Evolutionary conservation across 2,113 vertebrate genomes (phyloP), one percentile per base, ranked within the genome.

Genomic region (Heterochromis multidens): DNA sequence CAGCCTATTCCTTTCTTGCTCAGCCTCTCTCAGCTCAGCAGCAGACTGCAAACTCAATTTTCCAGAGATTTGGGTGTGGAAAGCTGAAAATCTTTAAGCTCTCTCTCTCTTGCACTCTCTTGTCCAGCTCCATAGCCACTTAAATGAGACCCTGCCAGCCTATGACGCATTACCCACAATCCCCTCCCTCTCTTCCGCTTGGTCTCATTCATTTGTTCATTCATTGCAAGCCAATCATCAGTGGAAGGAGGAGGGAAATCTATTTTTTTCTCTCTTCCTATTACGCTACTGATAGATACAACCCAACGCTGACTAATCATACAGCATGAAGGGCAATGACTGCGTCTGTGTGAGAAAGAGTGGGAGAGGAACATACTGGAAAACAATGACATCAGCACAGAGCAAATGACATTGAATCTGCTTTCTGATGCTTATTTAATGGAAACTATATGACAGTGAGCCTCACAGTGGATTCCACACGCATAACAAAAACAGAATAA

Each of bases 331-430:
- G 67, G 54, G 13, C 76, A 72, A 10, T 31, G 80, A 43, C 19
- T 46, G 31, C 8, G 54, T 63, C 58, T 80, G 86, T 23, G 82
- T 59, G 65, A 3, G 25, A 0, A 54, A 4, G 35, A 67, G 63
- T 67, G 63, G 37, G 63, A 46, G 10, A 25, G 5, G 14, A 3
- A 29, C 17, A 52, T 12, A 57, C 17, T 3, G 33, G 87, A 92
- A 94, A 91, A 90, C 93, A 93, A 94, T 97, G 96, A 97, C 96
- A 96, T 97, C 94, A 97, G 90, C 74, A 84, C 43, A 40, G n/a
- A 76, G 60, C 60, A 81, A 79, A 35, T 63, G 77, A 80, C 67
- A 23, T 77, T 40, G 80, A 78, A 87, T 80, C 60, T 37, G 33
- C 62, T 89, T 74, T 43, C 60, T 70, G 81, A 61, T 35, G 16